Percentiles rank a stretch among this genome's conserved stretches.
These are phyloP conservation scores for Daubentonia madagascariensis DNA, from an alignment of 2,113 vertebrate species.

Conservation along the genomic window DNA sequence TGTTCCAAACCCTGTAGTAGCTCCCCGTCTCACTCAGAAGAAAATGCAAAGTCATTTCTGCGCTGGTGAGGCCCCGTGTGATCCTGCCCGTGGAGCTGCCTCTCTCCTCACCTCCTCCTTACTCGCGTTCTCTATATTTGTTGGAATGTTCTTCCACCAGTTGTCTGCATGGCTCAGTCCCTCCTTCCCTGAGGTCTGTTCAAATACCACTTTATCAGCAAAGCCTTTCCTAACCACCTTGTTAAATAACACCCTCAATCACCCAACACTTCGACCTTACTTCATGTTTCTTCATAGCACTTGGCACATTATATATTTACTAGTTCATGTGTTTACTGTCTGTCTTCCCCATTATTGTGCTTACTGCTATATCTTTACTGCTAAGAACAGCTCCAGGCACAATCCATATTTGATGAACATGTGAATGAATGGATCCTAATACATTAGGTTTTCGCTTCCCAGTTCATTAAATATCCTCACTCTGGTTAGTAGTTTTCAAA, in stretches of 20 bases:
- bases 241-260: not conserved
- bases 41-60: not conserved
- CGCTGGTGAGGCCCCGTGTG: rapidly evolving
- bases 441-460: not conserved
- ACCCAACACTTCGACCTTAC: not conserved
- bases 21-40: not conserved
- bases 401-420: not conserved
- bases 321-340: not conserved
- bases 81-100: not conserved
- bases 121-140: not conserved
- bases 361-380: not conserved
- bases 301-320: not conserved
- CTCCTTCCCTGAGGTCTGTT: not conserved
- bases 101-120: not conserved
- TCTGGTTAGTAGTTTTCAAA: conserved; percentile 1
- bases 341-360: not conserved
- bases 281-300: not conserved
- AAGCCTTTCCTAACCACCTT: not conserved
- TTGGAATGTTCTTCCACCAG: not conserved
- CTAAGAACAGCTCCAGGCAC: not conserved
- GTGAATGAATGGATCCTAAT: not conserved
- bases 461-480: not conserved
- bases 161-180: not conserved
- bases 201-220: not conserved
- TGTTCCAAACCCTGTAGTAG: not conserved